A percentile compares a stretch with the other conserved stretches of the same genome.
phyloP scores from a whole-genome alignment of 2,888 invertebrate species.

The Lycia hirtaria region DNA sequence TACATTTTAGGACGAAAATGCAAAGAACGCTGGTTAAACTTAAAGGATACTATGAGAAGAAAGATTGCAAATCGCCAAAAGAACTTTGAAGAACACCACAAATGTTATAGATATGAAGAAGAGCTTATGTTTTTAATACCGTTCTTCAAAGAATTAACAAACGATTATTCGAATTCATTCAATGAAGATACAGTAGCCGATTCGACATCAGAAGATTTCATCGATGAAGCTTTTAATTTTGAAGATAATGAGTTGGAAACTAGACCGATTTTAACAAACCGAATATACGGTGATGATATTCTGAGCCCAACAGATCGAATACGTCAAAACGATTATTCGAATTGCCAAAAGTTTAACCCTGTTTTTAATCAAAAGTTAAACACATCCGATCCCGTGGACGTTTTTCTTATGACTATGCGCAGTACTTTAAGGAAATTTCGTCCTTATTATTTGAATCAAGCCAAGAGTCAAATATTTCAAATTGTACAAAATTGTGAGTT shows the following conservation, averaged over 20 bases:
- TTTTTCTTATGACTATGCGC: conserved; percentile 71
- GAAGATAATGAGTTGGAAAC: conserved; percentile 44
- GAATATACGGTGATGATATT: conserved; percentile 46
- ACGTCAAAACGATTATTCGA: conserved; percentile 43
- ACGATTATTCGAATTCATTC: conserved; percentile 58
- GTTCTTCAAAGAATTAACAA: conserved; percentile 49
- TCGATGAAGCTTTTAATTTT: conserved; percentile 48
- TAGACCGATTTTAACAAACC: conserved; percentile 50
- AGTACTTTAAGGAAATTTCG: conserved; percentile 68
- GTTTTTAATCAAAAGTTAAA: conserved; percentile 15
- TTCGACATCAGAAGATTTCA: conserved; percentile 56
- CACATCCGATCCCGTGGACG: conserved; percentile 65
- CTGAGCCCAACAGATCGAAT: conserved; percentile 41
- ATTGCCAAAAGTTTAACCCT: background rate
- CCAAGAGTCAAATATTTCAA: conserved; percentile 77
- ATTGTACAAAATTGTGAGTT: conserved; percentile 77
- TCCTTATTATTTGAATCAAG: conserved; percentile 74
- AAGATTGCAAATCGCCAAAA: conserved; percentile 54
- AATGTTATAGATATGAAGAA: conserved; percentile 73
- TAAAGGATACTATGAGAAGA: conserved; percentile 74
- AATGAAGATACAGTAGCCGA: conserved; percentile 56
- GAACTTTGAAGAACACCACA: conserved; percentile 57
- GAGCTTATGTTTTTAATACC: conserved; percentile 70
- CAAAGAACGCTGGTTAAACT: conserved; percentile 75
- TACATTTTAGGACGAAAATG: conserved; percentile 58